These are phyloP conservation scores for Didymodactylos carnosus DNA, from an alignment of 2,888 invertebrate species.

Conservation along the genomic window DNA sequence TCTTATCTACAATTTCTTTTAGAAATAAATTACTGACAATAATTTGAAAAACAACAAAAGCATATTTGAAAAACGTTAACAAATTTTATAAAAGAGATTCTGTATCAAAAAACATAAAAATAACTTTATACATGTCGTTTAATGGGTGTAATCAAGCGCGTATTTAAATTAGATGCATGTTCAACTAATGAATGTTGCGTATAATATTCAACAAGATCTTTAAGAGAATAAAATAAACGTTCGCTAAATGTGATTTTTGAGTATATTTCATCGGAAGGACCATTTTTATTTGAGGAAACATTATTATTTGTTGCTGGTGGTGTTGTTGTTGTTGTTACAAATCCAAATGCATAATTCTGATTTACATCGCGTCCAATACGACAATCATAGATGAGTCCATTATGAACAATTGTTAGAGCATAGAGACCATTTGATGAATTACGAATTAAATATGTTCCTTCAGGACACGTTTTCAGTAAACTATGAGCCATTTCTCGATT, in stretches of 20 bases:
- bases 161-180: background rate
- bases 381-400: conserved; percentile 4
- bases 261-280: background rate
- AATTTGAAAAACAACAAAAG: background rate
- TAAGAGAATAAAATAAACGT: background rate
- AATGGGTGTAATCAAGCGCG: background rate
- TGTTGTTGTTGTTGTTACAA: too few relatives aligned
- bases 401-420: conserved; percentile 1
- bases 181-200: background rate
- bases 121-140: background rate
- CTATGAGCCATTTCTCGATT: conserved; percentile 2
- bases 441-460: conserved; percentile 10
- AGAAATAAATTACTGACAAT: background rate
- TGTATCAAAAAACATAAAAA: background rate
- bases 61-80: too few relatives aligned
- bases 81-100: too few relatives aligned
- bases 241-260: background rate
- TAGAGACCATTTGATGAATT: conserved; percentile 1
- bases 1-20: background rate
- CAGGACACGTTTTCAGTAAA: background rate
- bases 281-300: background rate
- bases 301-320: background rate
- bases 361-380: conserved; percentile 8
- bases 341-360: conserved; percentile 4
- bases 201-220: conserved; percentile 6